Percentiles rank a stretch among this genome's conserved stretches.
Evolutionary conservation across 2,113 vertebrate species (phyloP).

Genomic region (Orientallactaga bullata): DNA sequence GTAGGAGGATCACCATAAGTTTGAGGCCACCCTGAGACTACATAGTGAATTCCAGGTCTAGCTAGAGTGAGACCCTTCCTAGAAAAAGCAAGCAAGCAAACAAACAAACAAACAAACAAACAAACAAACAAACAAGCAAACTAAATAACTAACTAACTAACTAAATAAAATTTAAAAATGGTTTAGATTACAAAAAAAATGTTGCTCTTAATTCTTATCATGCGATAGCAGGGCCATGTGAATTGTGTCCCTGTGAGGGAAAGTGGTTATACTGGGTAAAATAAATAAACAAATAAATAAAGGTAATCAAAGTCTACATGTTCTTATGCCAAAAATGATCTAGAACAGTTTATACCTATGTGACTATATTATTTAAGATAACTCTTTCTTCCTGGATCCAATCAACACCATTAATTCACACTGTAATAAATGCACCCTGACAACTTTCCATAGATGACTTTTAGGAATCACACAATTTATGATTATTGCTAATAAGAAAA

Average conservation of each 20-base stretch:
- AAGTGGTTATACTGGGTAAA: background rate
- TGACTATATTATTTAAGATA: slow-evolving; percentile 19
- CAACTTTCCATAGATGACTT: background rate
- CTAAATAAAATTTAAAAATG: too few relatives aligned
- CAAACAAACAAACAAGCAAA: too few relatives aligned
- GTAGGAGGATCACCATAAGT: too few relatives aligned
- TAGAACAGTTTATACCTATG: background rate
- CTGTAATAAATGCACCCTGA: background rate
- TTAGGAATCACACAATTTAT: background rate
- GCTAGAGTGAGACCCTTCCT: too few relatives aligned
- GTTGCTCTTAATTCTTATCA: background rate
- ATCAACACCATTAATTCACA: background rate
- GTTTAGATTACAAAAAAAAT: background rate
- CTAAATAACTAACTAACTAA: too few relatives aligned
- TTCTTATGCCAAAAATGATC: background rate
- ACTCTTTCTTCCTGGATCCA: background rate
- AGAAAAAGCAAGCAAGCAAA: too few relatives aligned
- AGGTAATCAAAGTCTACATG: background rate
- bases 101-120: too few relatives aligned
- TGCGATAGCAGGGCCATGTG: background rate
- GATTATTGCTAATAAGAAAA: slow-evolving; percentile 7
- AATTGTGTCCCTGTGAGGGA: background rate
- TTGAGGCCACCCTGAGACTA: too few relatives aligned
- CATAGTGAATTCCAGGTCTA: too few relatives aligned
- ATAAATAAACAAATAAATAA: background rate